phyloP scores from a whole-genome alignment of 2,888 invertebrate species.

The Mechanitis mazaeus region DNA sequence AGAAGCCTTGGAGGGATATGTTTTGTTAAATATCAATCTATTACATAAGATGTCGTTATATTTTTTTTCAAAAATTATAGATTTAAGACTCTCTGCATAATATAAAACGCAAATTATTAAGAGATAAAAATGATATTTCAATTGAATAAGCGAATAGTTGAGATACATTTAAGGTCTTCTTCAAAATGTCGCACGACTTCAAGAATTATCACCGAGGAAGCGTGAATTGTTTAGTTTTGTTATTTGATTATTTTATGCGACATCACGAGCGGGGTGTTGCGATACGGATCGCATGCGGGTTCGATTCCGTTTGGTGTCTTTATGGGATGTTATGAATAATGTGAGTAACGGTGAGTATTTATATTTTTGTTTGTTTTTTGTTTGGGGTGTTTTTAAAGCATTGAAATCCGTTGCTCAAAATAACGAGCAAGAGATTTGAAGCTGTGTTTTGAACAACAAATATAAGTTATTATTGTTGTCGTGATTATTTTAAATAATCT shows the following conservation, averaged over 20 bases:
- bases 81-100: background rate
- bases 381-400: constrained; percentile 2
- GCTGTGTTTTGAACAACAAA: no score
- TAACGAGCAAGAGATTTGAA: no score
- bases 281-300: constrained; percentile 71
- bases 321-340: constrained; percentile 34
- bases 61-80: background rate
- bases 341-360: constrained; percentile 41
- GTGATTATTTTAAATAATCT: no score
- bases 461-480: no score
- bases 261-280: constrained; percentile 49
- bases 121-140: background rate
- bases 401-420: background rate
- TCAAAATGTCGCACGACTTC: constrained; percentile 25
- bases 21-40: background rate
- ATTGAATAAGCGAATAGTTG: background rate
- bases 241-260: constrained; percentile 53
- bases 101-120: constrained; percentile 1
- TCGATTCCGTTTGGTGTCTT: constrained; percentile 41
- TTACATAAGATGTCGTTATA: background rate
- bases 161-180: constrained; percentile 12
- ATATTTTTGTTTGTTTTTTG: constrained; percentile 23
- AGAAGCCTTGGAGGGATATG: background rate
- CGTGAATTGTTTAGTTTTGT: constrained; percentile 34
- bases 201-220: constrained; percentile 39